Evolutionary conservation across 53 echinoderm and acorn worm genomes (phyloP), one percentile per base, ranked within the genome.

Genomic region (Holothuria leucospilota): DNA sequence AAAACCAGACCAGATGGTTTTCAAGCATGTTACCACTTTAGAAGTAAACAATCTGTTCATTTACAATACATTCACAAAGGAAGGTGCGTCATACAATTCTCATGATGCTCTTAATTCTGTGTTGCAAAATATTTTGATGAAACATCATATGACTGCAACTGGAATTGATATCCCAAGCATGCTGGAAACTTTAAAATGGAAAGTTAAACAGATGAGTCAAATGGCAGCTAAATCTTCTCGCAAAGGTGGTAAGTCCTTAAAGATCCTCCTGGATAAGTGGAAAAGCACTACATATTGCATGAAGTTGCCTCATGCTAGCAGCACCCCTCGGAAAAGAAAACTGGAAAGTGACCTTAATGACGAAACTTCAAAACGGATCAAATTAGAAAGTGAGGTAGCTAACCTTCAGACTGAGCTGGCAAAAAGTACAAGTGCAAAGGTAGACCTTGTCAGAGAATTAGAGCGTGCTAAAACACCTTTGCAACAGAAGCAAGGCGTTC

Each of bases 181-280:
- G 26, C 29, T 88, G 59, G 82, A 84, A 72, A 84, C 84, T 52
- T 84, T 72, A 58, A 67, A 84, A 62, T 89, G 84, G 60, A 89
- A 72, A 89, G 38, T 72, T 52, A 83, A 89, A 69, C 51, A 6
- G 62, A 89, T 61, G 73, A 71, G 14, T 68, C 52, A 69, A 46
- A 51, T 51, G 26, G 79, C 39, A 63, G 52, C 73, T 66, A 70
- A 84, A 72, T 82, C 51, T 41, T 51, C 63, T 13, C 70, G 69
- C 23, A 60, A 69, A 69, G 89, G 89, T 89, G 89, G 89, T 51
- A 67, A 61, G 62, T 67, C 88, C 39, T 81, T 88, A 20, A 82
- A 80, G 34, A 73, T 46, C 4, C 74, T 72, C 38, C 51, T 86
- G 26, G 86, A 86, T 24, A 59, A n/a, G 42, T 77, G 86, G 86